Evolutionary conservation across 2,797 vertebrate genomes (phyloP), one percentile per base, ranked within the genome.

Genomic region (Dallia pectoralis): DNA sequence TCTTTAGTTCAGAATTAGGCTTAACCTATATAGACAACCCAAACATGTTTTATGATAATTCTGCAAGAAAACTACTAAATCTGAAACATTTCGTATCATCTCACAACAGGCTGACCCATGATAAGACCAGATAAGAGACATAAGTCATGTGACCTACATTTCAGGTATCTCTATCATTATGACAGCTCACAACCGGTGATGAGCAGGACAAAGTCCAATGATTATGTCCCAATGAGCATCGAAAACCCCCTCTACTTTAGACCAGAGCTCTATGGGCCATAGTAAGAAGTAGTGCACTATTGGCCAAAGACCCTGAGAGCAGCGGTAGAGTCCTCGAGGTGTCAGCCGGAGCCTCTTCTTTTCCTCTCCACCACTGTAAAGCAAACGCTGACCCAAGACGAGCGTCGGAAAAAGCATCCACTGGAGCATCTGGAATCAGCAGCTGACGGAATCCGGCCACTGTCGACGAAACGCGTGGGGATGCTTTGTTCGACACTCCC

Each of bases 361-460:
- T 71, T 68, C 75, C 75, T 59, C 33, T 63, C 61, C 53, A 75
- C 73, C 75, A n/a, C n/a, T n/a, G n/a, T n/a, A 25, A 56, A 56
- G 8, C 6, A n/a, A 14, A 56, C 11, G 25, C 53, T 25, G 53
- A 56, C 53, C n/a, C 53, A 25, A 56, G 53, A 56, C 25, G 2
- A 56, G 53, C 12, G 53, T 56, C 14, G 40, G 40, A 12, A 44
- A 44, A 12, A 9, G 3, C 53, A 56, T n/a, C n/a, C 12, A 44
- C 40, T 44, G 40, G 2, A 12, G 40, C 3, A 25, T 8, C 3
- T 3, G 53, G 9, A 22, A 63, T 2, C 27, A 30, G 61, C 16
- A 4, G 29, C 32, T 16, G 29, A 16, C 8, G 16, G 15, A 16
- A 19, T 18, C 30, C 5, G 6, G 29, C 27, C 61, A 15, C 29